Conservation (phyloP, 2,797 vertebrate genomes). For the Lutra lutra region DNA sequence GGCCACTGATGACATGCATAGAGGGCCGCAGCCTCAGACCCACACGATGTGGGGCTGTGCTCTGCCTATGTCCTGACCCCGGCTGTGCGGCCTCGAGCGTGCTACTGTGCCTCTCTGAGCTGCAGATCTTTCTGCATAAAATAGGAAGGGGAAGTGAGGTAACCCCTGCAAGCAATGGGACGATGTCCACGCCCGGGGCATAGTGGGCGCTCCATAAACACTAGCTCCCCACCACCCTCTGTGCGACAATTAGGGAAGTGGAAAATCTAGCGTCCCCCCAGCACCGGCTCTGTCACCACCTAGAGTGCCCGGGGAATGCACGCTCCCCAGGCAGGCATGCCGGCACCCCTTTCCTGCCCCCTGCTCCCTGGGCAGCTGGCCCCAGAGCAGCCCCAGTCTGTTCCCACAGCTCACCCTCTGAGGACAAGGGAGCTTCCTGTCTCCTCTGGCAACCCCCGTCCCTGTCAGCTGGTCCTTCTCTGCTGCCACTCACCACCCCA, state of each 20-base stretch:
- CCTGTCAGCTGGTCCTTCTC: too few species aligned
- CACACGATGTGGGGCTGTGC: fast-evolving
- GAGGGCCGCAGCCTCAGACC: not conserved
- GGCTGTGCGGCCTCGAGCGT: not conserved
- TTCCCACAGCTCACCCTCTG: not conserved
- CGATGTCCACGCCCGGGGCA: fast-evolving
- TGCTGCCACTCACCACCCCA: not conserved
- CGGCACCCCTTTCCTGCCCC: not conserved
- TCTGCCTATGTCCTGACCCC: not conserved
- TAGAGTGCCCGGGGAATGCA: fast-evolving
- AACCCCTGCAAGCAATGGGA: fast-evolving
- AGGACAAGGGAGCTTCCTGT: not conserved
- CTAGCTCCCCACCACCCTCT: not conserved
- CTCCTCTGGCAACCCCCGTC: not conserved
- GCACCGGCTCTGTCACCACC: not conserved
- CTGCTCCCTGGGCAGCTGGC: not conserved
- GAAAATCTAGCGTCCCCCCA: not conserved
- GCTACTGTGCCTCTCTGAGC: not conserved
- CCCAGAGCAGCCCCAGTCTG: not conserved
- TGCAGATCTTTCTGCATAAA: not conserved
- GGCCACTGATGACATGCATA: fast-evolving
- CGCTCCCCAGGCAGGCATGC: not conserved
- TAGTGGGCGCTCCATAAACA: fast-evolving
- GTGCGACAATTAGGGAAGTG: not conserved
- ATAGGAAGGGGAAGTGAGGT: not conserved